A percentile compares a stretch with the other conserved stretches of the same genome.
These are phyloP conservation scores for Pteria penguin DNA, from an alignment of 2,888 invertebrate species.

Conservation along the genomic window DNA sequence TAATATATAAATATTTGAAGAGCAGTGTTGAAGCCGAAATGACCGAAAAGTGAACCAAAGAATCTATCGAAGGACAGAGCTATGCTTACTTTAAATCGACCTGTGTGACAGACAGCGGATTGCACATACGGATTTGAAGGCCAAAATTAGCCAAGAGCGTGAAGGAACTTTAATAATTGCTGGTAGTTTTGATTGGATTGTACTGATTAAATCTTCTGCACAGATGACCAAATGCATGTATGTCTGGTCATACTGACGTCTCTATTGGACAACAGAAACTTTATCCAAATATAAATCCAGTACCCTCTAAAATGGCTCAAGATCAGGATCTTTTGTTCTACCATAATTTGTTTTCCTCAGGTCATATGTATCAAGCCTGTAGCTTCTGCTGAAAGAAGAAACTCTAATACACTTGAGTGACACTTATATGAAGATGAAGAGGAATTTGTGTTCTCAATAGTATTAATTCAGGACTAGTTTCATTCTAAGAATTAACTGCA, in stretches of 20 bases:
- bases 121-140: background rate
- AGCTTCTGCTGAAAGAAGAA: conserved; percentile 19
- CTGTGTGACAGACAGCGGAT: background rate
- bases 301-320: conserved; percentile 26
- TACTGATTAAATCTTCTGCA: background rate
- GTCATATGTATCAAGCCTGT: conserved; percentile 35
- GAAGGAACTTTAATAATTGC: background rate
- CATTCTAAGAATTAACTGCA: too few relatives aligned
- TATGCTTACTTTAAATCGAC: background rate
- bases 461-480: too few relatives aligned
- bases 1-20: too few relatives aligned
- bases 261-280: background rate
- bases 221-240: conserved; percentile 8
- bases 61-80: too few relatives aligned
- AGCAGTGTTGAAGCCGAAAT: too few relatives aligned
- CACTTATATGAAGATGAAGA: too few relatives aligned
- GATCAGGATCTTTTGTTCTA: conserved; percentile 5
- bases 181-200: background rate
- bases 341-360: conserved; percentile 38
- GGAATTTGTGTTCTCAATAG: too few relatives aligned
- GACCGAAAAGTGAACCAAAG: too few relatives aligned
- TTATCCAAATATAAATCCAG: background rate
- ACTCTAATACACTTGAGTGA: conserved; percentile 14
- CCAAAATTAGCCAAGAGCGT: conserved; percentile 5
- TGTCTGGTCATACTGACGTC: background rate